These are phyloP conservation scores for Etia nguti DNA, from an alignment of 2,113 vertebrate genomes.

Conservation along the genomic window DNA sequence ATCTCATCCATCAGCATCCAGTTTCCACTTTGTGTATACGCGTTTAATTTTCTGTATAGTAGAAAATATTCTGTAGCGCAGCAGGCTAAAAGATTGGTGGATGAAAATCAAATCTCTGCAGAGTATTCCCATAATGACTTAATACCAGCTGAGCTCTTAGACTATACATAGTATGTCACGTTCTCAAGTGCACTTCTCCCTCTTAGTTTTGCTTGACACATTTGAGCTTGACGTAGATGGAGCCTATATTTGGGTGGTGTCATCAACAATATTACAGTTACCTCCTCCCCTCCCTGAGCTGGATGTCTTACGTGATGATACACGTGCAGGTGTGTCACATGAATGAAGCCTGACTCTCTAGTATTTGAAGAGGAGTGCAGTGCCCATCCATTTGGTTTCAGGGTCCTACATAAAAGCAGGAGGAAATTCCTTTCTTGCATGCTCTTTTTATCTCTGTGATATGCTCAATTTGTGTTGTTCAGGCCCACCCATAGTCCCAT, in stretches of 20 bases:
- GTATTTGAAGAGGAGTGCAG: neutral
- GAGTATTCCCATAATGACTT: slow-evolving; percentile 15
- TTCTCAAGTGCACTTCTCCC: neutral
- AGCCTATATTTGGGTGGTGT: slow-evolving; percentile 43
- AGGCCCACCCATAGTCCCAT: neutral
- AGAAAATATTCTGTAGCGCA: neutral
- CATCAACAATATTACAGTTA: slow-evolving; percentile 33
- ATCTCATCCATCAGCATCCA: neutral
- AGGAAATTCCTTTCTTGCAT: neutral
- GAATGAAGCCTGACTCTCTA: slow-evolving; percentile 2
- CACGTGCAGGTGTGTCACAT: slow-evolving; percentile 36
- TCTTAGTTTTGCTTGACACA: slow-evolving; percentile 31
- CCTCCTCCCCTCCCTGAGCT: neutral
- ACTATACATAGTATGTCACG: slow-evolving; percentile 36
- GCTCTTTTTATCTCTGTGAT: neutral
- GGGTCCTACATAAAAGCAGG: neutral
- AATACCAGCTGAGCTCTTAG: slow-evolving; percentile 1
- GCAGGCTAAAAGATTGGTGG: neutral
- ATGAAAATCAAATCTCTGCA: slow-evolving; percentile 7
- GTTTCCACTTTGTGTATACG: neutral
- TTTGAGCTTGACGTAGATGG: slow-evolving; percentile 29
- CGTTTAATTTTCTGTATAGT: neutral
- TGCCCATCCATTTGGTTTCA: neutral
- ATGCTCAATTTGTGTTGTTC: neutral
- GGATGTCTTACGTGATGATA: neutral